A percentile compares a stretch with the other conserved stretches of the same genome.
phyloP scores from a whole-genome alignment of 2,113 vertebrate genomes.

The Actenoides lindsayi region DNA sequence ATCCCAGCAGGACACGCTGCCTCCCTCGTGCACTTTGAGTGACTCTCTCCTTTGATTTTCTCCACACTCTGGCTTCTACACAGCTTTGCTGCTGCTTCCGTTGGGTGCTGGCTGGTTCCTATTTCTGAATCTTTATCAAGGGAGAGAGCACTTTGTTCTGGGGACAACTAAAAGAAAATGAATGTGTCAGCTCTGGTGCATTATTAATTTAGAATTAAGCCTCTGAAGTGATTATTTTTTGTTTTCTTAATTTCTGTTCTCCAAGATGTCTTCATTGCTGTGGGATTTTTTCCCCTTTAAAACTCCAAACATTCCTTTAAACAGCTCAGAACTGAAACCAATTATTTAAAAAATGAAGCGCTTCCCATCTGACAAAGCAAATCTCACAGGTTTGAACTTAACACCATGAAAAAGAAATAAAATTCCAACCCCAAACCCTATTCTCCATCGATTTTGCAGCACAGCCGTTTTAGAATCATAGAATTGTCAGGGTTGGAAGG shows the following conservation, averaged over 20 bases:
- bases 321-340: neutral
- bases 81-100: neutral
- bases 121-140: neutral
- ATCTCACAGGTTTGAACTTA: neutral
- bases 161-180: neutral
- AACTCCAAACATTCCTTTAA: neutral
- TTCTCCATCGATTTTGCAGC: neutral
- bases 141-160: neutral
- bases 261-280: neutral
- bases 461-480: neutral
- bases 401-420: fast-evolving
- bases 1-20: neutral
- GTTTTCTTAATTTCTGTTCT: neutral
- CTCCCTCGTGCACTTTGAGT: fast-evolving
- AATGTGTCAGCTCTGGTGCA: neutral
- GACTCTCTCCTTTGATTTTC: neutral
- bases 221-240: neutral
- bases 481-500: too few relatives aligned
- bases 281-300: neutral
- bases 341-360: neutral
- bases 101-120: neutral
- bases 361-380: neutral
- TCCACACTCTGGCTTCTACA: neutral
- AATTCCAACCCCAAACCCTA: neutral
- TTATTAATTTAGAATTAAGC: neutral